Conservation (phyloP, 2,797 vertebrate genomes). For the Oreochromis mossambicus region DNA sequence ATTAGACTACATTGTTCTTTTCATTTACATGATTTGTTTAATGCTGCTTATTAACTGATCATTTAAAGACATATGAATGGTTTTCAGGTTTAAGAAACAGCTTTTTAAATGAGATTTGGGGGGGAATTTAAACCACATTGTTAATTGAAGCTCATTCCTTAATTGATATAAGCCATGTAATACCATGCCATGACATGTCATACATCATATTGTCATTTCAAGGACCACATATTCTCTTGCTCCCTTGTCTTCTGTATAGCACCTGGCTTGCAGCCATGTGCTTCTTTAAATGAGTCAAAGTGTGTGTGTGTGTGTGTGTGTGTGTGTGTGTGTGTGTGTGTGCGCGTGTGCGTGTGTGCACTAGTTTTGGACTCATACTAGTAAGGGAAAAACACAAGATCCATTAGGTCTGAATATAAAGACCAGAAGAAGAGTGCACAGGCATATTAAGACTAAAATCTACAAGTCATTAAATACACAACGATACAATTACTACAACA, state of each 20-base stretch:
- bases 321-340: background rate
- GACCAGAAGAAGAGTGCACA: background rate
- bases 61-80: background rate
- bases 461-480: background rate
- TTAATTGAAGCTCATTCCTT: background rate
- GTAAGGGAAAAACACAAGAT: background rate
- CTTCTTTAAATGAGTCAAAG: background rate
- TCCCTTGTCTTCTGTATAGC: background rate
- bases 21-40: background rate
- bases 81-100: background rate
- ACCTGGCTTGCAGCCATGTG: slow-evolving; percentile 14
- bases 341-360: background rate
- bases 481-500: background rate
- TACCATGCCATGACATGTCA: background rate
- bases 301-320: background rate
- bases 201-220: slow-evolving; percentile 14
- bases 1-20: background rate
- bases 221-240: background rate
- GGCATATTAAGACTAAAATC: background rate
- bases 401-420: background rate
- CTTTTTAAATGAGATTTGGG: background rate
- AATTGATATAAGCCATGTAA: background rate
- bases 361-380: background rate
- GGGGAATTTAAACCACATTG: background rate
- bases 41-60: background rate